A percentile compares a stretch with the other conserved stretches of the same genome.
phyloP scores from a whole-genome alignment of 2,888 invertebrate genomes.

The Bruchidius siliquastri region DNA sequence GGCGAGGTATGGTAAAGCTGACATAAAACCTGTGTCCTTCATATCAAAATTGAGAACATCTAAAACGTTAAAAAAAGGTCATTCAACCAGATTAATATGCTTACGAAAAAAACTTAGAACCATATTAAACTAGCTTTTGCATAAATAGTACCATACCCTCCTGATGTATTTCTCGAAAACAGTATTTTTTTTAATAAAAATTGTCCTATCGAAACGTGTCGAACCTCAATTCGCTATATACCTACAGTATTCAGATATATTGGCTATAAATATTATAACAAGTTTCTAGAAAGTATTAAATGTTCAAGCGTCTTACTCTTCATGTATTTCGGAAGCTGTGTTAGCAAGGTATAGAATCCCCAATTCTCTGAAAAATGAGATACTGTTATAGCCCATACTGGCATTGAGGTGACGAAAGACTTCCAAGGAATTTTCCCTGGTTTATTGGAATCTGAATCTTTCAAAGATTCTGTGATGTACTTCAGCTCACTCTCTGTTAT shows the following conservation, averaged over 20 bases:
- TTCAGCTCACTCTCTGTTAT: constrained; percentile 69
- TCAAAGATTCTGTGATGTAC: constrained; percentile 64
- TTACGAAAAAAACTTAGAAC: too few species aligned
- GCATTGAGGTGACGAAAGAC: constrained; percentile 66
- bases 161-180: too few species aligned
- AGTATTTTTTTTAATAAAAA: too few species aligned
- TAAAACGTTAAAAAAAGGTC: constrained; percentile 39
- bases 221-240: too few species aligned
- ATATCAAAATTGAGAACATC: constrained; percentile 70
- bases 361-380: constrained; percentile 87
- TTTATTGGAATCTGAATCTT: constrained; percentile 47
- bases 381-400: constrained; percentile 79
- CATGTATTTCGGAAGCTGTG: constrained; percentile 22
- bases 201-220: too few species aligned
- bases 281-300: too few species aligned
- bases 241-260: too few species aligned
- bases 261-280: too few species aligned
- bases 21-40: constrained; percentile 74
- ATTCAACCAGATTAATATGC: too few species aligned
- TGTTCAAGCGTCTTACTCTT: constrained; percentile 12
- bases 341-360: constrained; percentile 77
- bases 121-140: too few species aligned
- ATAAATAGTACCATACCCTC: too few species aligned
- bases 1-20: constrained; percentile 82
- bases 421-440: constrained; percentile 70